Evolutionary conservation across 2,113 vertebrate species (phyloP), one percentile per base, ranked within the genome.

Genomic region (Clinocottus analis): DNA sequence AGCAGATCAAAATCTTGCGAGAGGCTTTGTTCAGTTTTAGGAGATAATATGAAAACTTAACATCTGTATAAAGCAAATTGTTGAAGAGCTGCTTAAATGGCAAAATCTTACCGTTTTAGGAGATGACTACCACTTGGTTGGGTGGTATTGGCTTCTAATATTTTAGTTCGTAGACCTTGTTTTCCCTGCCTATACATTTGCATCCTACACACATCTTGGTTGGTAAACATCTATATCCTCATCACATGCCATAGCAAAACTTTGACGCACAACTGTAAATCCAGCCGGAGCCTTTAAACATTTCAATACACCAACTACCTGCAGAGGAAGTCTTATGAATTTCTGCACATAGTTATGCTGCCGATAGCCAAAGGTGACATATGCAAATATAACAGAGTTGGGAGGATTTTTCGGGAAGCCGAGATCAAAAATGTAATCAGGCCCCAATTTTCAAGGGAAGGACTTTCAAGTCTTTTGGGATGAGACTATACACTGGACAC

Each of bases 391-490:
- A 51, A 35, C 19, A 4, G 19, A 75, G n/a, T 65, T 72, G 37
- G 41, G 19, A 6, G n/a, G 78, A 79, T 81, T 79, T 77, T 43
- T 21, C n/a, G 10, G 5, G 43, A 66, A 68, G 41, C 60, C 65
- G 29, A 77, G 73, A 83, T 83, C 62, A 82, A 85, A 87, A 77
- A 64, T 33, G 14, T 62, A 70, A 80, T 68, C 66, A 62, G 68
- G 11, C 45, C 25, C 21, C 31, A 81, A 47, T 85, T 85, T 84
- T 68, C 61, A 16, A 37, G 25, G 31, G 23, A 53, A 35, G 35
- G 64, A 75, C 61, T 56, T 72, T 75, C 35, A 64, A 41, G 64
- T 85, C 65, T 86, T 88, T 67, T 11, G 7, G 72, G 76, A 81
- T 56, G 55, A 47, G 51, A 11, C 79, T 76, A 16, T 64, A 37